Conservation (phyloP, 2,113 vertebrate genomes). For the Prionailurus viverrinus region DNA sequence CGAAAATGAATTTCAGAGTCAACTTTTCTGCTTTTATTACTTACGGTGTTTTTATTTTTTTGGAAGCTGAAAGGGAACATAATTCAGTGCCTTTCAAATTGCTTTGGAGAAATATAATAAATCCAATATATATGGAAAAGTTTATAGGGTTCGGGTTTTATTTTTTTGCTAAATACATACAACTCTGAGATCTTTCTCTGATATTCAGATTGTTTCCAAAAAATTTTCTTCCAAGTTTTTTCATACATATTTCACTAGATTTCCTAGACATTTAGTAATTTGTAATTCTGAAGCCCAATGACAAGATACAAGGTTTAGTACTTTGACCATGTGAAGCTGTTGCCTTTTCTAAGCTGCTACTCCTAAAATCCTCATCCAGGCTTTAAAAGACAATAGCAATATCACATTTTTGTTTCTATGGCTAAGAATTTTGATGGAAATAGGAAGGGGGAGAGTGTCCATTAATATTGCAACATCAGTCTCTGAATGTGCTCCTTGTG, state of each 20-base stretch:
- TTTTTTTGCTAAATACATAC: conserved; percentile 73
- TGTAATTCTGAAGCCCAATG: conserved; percentile 67
- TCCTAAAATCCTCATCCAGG: conserved; percentile 63
- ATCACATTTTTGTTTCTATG: conserved; percentile 56
- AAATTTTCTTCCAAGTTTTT: conserved; percentile 62
- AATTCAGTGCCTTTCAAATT: conserved; percentile 87
- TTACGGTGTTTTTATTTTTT: conserved; percentile 84
- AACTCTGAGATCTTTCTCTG: conserved; percentile 68
- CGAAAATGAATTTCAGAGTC: conserved; percentile 88
- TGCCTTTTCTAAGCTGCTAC: conserved; percentile 60
- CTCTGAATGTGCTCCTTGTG: conserved; percentile 52
- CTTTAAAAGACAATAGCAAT: conserved; percentile 57
- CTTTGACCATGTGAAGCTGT: conserved; percentile 53
- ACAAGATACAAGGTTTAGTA: conserved; percentile 39
- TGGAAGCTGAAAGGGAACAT: conserved; percentile 82
- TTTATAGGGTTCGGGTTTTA: conserved; percentile 71
- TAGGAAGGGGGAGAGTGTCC: conserved; percentile 8
- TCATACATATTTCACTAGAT: conserved; percentile 72
- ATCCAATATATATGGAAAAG: conserved; percentile 83
- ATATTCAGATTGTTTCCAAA: conserved; percentile 81
- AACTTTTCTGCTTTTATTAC: conserved; percentile 87
- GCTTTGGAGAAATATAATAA: conserved; percentile 87
- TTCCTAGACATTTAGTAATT: conserved; percentile 68
- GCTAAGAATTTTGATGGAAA: conserved; percentile 64
- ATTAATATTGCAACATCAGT: conserved; percentile 74